A percentile compares a stretch with the other conserved stretches of the same genome.
These are phyloP conservation scores for Brenthis ino DNA, from an alignment of 2,888 invertebrate species.

Conservation along the genomic window DNA sequence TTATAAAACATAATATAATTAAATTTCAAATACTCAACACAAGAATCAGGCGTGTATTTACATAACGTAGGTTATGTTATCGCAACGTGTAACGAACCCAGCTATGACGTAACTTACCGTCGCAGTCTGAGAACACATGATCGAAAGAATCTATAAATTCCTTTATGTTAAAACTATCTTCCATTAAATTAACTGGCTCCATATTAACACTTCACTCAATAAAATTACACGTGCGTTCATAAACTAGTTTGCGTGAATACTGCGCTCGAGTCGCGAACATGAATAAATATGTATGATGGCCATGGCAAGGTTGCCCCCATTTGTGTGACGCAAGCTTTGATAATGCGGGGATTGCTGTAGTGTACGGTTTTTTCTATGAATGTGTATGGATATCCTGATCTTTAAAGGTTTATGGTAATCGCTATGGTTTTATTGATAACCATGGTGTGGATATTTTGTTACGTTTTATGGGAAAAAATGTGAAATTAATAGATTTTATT, in stretches of 20 bases:
- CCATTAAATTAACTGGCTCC: conserved; percentile 65
- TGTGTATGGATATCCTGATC: too few species aligned
- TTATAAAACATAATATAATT: too few species aligned
- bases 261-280: conserved; percentile 62
- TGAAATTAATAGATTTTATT: too few species aligned
- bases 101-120: conserved; percentile 79
- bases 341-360: not conserved
- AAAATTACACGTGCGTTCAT: conserved; percentile 57
- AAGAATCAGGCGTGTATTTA: too few species aligned
- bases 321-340: conserved; percentile 14
- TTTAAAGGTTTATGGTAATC: too few species aligned
- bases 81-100: conserved; percentile 4
- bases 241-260: conserved; percentile 54
- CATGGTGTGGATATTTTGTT: too few species aligned
- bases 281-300: conserved; percentile 46
- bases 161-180: conserved; percentile 67
- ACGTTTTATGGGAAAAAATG: too few species aligned
- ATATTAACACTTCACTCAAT: conserved; percentile 39
- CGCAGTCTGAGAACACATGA: conserved; percentile 89
- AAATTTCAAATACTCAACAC: too few species aligned
- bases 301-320: not conserved
- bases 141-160: conserved; percentile 85
- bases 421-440: too few species aligned
- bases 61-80: conserved; percentile 1
- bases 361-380: not conserved